Conservation (phyloP, 2,888 invertebrate species). For the Abrostola tripartita region DNA sequence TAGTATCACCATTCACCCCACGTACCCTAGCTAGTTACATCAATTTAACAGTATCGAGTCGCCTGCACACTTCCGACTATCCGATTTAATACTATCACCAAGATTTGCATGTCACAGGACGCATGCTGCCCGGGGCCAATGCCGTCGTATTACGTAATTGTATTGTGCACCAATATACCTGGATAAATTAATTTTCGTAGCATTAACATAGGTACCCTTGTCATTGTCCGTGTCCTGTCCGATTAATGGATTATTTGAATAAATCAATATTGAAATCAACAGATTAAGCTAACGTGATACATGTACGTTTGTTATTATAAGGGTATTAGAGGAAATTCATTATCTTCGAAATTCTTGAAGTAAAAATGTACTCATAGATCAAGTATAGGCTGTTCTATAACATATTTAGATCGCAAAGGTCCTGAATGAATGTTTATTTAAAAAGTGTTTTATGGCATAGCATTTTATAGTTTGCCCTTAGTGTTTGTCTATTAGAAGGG, state of each 20-base stretch:
- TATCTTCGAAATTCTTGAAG: too few species aligned
- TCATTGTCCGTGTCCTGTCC: slow-evolving; percentile 38
- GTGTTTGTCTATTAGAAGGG: too few species aligned
- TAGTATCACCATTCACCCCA: slow-evolving; percentile 65
- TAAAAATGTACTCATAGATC: too few species aligned
- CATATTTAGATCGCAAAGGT: too few species aligned
- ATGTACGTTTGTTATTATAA: background rate
- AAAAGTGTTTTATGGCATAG: too few species aligned
- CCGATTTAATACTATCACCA: slow-evolving; percentile 86
- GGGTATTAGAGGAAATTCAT: too few species aligned
- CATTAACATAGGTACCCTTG: slow-evolving; percentile 62
- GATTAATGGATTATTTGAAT: slow-evolving; percentile 37
- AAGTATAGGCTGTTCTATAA: too few species aligned
- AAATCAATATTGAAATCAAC: slow-evolving; percentile 14
- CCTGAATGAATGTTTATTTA: too few species aligned
- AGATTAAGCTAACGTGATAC: slow-evolving; percentile 3
- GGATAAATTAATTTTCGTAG: slow-evolving; percentile 68
- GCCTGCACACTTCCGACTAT: slow-evolving; percentile 75
- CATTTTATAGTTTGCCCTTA: too few species aligned
- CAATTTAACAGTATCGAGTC: slow-evolving; percentile 75
- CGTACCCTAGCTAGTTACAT: slow-evolving; percentile 79
- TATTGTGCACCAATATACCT: slow-evolving; percentile 70
- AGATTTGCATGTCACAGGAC: slow-evolving; percentile 87
- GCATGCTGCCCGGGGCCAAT: slow-evolving; percentile 71
- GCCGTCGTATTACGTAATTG: slow-evolving; percentile 73